Evolutionary conservation across 1,140 invertebrate genomes (phyloP).

Genomic region (Papilio dardanus): DNA sequence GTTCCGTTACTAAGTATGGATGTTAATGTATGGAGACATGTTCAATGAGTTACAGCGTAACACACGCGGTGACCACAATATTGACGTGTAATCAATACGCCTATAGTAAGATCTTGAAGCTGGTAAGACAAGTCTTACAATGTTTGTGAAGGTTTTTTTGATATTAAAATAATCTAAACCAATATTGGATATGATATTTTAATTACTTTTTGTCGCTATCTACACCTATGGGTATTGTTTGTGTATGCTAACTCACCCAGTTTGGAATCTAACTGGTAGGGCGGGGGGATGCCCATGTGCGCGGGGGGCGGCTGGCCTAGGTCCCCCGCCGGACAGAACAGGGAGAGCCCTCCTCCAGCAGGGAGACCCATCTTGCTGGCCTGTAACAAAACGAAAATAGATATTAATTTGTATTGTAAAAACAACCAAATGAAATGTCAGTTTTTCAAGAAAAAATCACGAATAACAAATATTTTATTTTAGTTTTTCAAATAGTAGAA

Average conservation of each 20-base stretch:
- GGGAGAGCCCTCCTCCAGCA: conserved; percentile 87
- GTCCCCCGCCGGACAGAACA: conserved; percentile 96
- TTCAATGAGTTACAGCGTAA: conserved; percentile 11
- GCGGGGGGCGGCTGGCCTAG: conserved; percentile 96
- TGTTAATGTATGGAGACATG: neutral
- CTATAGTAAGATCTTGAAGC: neutral
- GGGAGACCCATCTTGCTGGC: conserved; percentile 94
- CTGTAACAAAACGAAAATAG: conserved; percentile 85
- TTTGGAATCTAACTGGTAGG: conserved; percentile 93
- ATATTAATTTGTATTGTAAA: neutral
- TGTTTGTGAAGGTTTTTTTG: too few relatives aligned
- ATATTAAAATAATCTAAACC: too few relatives aligned
- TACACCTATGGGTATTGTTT: neutral
- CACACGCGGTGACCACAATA: conserved; percentile 2
- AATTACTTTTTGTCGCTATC: too few relatives aligned
- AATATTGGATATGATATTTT: too few relatives aligned
- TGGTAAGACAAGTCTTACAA: neutral
- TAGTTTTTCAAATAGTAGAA: neutral
- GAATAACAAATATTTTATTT: conserved; percentile 23
- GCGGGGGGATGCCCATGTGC: conserved; percentile 98
- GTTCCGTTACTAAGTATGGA: neutral
- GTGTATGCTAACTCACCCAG: conserved; percentile 84
- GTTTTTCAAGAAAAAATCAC: neutral
- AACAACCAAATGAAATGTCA: too few relatives aligned
- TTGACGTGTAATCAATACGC: neutral